A percentile compares a stretch with the other conserved stretches of the same genome.
These are phyloP conservation scores for Pogonocichla stellata DNA, from an alignment of 2,113 vertebrate genomes.

Conservation along the genomic window DNA sequence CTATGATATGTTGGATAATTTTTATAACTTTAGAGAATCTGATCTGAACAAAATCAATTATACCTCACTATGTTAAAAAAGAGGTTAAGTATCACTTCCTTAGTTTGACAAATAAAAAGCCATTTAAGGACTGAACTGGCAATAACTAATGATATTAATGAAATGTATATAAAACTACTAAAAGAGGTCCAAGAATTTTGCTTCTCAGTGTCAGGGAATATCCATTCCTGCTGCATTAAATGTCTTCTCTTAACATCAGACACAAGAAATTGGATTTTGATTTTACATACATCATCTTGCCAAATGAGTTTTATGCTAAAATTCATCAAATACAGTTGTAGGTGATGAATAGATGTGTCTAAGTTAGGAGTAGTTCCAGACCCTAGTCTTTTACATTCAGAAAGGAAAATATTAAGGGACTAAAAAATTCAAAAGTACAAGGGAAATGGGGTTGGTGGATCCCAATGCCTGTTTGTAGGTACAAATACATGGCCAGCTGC, in stretches of 20 bases:
- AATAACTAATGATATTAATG: neutral
- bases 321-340: neutral
- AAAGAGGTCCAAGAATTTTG: neutral
- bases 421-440: neutral
- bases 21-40: neutral
- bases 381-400: neutral
- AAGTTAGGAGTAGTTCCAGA: neutral
- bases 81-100: neutral
- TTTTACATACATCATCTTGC: neutral
- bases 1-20: neutral
- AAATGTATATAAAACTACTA: neutral
- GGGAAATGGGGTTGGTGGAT: neutral
- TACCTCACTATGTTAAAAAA: neutral
- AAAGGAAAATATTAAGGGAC: neutral
- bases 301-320: neutral
- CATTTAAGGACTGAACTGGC: neutral
- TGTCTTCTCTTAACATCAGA: neutral
- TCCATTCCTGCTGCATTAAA: neutral
- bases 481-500: neutral
- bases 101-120: neutral
- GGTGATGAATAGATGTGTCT: neutral
- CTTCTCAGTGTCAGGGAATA: neutral
- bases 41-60: neutral
- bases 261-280: neutral
- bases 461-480: accelerated